Conservation (phyloP, 2,113 vertebrate species). For the Phyllopteryx taeniolatus region DNA sequence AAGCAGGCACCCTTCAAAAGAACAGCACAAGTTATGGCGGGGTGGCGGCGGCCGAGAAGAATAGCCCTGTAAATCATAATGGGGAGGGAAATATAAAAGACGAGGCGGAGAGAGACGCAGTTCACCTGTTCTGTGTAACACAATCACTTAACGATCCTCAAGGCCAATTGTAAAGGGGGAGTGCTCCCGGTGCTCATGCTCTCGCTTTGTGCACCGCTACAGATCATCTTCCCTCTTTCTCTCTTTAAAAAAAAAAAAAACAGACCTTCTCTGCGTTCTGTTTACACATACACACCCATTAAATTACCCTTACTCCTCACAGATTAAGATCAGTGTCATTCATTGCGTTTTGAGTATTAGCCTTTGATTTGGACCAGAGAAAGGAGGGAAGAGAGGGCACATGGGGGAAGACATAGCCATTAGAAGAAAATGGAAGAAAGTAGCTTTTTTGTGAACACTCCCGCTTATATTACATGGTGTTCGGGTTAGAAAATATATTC, state of each 20-base stretch:
- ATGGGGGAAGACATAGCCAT: slow-evolving; percentile 44
- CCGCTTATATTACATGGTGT: no score
- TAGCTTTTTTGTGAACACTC: slow-evolving; percentile 19
- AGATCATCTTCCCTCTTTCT: slow-evolving; percentile 76
- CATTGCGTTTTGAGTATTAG: slow-evolving; percentile 70
- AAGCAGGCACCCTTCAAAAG: slow-evolving; percentile 67
- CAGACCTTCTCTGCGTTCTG: slow-evolving; percentile 73
- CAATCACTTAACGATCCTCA: slow-evolving; percentile 71
- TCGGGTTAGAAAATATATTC: no score
- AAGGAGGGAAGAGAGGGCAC: slow-evolving; percentile 71
- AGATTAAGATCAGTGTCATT: slow-evolving; percentile 78
- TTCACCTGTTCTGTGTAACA: slow-evolving; percentile 77
- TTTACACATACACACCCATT: slow-evolving; percentile 62
- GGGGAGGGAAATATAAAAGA: slow-evolving; percentile 64
- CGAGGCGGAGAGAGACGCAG: slow-evolving; percentile 61
- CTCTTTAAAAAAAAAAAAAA: slow-evolving; percentile 53
- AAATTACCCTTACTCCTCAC: slow-evolving; percentile 61
- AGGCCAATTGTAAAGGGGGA: slow-evolving; percentile 56
- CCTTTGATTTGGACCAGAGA: slow-evolving; percentile 77
- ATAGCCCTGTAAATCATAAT: slow-evolving; percentile 67
- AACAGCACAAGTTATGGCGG: slow-evolving; percentile 66
- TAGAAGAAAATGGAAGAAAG: slow-evolving; percentile 41
- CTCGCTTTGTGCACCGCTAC: slow-evolving; percentile 58
- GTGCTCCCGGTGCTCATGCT: slow-evolving; percentile 61
- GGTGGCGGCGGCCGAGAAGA: slow-evolving; percentile 48